Base-by-base conservation (phyloP, 1,140 invertebrate species). In the Pseudobourletiella spinata region DNA sequence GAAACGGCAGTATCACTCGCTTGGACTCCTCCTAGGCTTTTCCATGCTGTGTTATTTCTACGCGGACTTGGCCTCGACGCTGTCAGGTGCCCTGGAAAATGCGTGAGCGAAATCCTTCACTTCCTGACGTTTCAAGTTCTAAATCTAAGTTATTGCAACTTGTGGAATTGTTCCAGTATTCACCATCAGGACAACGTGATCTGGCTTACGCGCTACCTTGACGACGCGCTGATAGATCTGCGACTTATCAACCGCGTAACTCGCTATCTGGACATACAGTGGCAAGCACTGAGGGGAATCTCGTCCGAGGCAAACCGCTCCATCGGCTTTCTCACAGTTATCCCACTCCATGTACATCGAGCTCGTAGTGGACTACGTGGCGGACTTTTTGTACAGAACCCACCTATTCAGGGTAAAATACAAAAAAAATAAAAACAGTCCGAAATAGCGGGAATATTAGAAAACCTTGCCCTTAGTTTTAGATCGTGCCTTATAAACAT, bases 311-410 rank as follows among this genome's bases (percentile, higher is more conserved):
- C 43, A 2, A 11, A 32, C n/a, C 25, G 44, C 6, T 6, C 11
- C 18, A 29, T 55, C 22, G 60, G 60, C 1, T 62, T 62, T 30
- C 42, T 62, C 3, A 24, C 25, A 6, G 51, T 62, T 3, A n/a
- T 62, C 51, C 15, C 60, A 62, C 26, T 28, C 60, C 14, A 62
- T 62, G 60, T 56, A 56, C 29, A 62, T 24, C 2, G 60, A 62
- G 25, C 52, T 62, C 3, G 11, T 62, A 3, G 60, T 62, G 24
- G 15, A 52, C 25, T 29, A 60, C 28, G 52, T 62, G 8, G 60
- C 52, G 3, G 60, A 62, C 11, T 57, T 14, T 16, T 42, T 62
- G 20, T 44, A 32, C 26, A 46, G 32, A 44, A 35, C 60, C 22
- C 30, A 57, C 18, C 57, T 56, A 14, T 62, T 62, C 28, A 30